Evolutionary conservation across 2,113 vertebrate genomes (phyloP).

Genomic region (Anthoscopus minutus): DNA sequence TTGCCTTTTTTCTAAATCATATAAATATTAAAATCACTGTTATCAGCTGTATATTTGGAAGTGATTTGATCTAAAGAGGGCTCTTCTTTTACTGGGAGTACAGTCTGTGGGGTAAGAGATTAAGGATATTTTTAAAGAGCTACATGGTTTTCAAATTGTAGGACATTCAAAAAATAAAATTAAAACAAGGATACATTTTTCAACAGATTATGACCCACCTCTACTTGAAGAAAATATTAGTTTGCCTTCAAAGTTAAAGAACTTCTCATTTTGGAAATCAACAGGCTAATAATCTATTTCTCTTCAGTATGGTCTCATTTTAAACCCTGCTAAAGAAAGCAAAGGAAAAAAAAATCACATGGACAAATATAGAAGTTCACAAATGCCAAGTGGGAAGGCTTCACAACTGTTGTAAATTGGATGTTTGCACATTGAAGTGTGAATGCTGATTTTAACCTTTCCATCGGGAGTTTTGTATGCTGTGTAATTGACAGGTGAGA

Average conservation of each 20-base stretch:
- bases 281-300: neutral
- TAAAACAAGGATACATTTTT: neutral
- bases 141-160: neutral
- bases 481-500: neutral
- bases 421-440: neutral
- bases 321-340: neutral
- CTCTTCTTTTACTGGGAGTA: neutral
- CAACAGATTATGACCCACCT: neutral
- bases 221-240: neutral
- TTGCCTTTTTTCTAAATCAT: neutral
- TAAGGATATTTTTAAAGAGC: neutral
- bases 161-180: neutral
- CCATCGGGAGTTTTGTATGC: neutral
- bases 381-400: neutral
- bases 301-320: neutral
- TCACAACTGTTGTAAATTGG: neutral
- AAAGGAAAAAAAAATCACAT: neutral
- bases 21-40: neutral
- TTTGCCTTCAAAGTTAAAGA: neutral
- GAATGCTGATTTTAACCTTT: constrained; percentile 12
- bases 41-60: neutral
- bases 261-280: neutral
- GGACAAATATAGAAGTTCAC: neutral
- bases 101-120: neutral
- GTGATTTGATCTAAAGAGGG: neutral